Conservation (phyloP, 2,113 vertebrate species). For the Melanocharis versteri region DNA sequence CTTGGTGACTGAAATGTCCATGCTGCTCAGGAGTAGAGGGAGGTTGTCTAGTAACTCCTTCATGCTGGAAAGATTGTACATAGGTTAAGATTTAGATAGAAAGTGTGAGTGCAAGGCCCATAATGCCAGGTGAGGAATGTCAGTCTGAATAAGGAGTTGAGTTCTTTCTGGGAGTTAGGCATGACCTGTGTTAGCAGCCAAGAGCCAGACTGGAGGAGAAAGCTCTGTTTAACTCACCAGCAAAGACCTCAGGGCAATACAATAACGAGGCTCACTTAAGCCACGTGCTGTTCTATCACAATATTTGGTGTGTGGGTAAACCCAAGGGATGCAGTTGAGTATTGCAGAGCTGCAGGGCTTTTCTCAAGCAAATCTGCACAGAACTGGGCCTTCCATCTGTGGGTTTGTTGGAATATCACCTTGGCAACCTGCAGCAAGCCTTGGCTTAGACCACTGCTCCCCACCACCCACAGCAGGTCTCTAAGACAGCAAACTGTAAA, state of each 20-base stretch:
- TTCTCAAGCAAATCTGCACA: not conserved
- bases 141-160: not conserved
- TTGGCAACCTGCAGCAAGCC: not conserved
- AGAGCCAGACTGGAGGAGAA: not conserved
- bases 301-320: not conserved
- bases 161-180: not conserved
- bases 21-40: not conserved
- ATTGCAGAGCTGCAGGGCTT: not conserved
- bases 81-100: not conserved
- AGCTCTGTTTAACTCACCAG: not conserved
- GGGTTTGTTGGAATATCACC: not conserved
- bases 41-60: not conserved
- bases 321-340: not conserved
- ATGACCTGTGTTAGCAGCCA: not conserved
- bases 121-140: not conserved
- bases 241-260: not conserved
- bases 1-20: not conserved
- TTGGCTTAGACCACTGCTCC: not conserved
- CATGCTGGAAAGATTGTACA: not conserved
- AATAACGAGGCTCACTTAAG: not conserved
- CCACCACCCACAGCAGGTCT: not conserved
- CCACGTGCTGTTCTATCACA: not conserved
- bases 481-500: not conserved
- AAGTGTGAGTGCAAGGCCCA: not conserved
- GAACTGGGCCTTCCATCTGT: not conserved